phyloP scores from a whole-genome alignment of 2,797 vertebrate genomes.

The Ceryle rudis region DNA sequence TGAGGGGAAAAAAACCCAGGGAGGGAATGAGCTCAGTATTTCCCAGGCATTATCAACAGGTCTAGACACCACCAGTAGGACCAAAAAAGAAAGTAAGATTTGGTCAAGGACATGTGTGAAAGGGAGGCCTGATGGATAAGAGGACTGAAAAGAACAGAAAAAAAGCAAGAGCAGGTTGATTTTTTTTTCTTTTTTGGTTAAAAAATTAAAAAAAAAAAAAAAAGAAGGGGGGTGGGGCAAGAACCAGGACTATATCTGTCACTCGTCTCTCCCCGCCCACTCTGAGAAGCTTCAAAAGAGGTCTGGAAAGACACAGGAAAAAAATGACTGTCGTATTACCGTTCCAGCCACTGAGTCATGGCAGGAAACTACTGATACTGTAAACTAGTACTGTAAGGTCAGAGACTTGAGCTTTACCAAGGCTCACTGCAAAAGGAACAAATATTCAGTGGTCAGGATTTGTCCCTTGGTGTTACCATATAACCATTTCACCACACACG shows the following conservation, averaged over 20 bases:
- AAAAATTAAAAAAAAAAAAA: neutral
- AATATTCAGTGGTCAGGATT: neutral
- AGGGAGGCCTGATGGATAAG: neutral
- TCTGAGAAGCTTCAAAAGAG: constrained; percentile 60
- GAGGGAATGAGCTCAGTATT: constrained; percentile 50
- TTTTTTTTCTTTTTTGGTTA: neutral
- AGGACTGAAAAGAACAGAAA: neutral
- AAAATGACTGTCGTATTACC: constrained; percentile 62
- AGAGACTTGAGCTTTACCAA: constrained; percentile 39
- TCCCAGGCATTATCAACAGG: constrained; percentile 39
- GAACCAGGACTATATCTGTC: constrained; percentile 49
- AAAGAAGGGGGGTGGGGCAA: neutral
- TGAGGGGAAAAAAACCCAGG: neutral
- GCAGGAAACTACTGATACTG: constrained; percentile 70
- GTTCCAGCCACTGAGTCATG: constrained; percentile 72
- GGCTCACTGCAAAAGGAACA: neutral
- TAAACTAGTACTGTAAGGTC: constrained; percentile 58
- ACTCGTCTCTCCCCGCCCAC: constrained; percentile 2
- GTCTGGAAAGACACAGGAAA: constrained; percentile 60
- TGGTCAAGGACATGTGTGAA: neutral
- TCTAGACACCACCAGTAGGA: neutral
- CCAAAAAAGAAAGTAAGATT: neutral
- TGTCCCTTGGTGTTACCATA: neutral
- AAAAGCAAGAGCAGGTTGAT: neutral
- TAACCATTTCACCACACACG: neutral